A percentile compares a stretch with the other conserved stretches of the same genome.
Evolutionary conservation across 2,113 vertebrate species (phyloP).

Genomic region (Zosterops borbonicus): DNA sequence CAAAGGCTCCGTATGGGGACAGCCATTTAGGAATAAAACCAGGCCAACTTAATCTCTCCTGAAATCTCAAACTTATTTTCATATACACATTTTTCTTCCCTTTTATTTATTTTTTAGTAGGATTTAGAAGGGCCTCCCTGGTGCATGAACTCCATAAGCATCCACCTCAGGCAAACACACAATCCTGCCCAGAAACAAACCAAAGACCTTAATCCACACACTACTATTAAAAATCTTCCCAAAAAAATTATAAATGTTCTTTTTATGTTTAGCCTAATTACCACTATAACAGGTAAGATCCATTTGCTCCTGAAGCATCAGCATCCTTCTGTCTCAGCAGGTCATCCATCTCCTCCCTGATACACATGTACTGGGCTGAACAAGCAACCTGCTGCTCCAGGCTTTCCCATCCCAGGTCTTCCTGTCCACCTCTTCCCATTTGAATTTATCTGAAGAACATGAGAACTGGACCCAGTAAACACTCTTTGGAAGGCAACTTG

Average conservation of each 20-base stretch:
- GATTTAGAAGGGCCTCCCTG: neutral
- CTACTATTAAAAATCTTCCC: neutral
- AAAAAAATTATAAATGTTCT: neutral
- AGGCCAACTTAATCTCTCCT: neutral
- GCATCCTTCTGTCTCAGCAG: neutral
- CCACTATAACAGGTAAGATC: neutral
- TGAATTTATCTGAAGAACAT: neutral
- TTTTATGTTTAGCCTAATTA: neutral
- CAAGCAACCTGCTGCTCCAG: neutral
- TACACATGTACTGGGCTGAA: neutral
- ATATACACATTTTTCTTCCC: neutral
- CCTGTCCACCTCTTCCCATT: neutral
- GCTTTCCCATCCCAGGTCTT: neutral
- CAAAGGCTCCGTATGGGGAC: neutral
- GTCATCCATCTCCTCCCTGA: neutral
- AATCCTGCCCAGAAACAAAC: neutral
- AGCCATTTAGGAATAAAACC: neutral
- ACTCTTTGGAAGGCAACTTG: neutral
- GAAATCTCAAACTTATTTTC: neutral
- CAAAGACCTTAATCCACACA: neutral
- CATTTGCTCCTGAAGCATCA: neutral
- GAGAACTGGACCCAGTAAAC: neutral
- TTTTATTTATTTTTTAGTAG: neutral
- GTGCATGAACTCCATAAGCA: too few relatives aligned
- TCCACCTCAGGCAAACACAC: neutral